Conservation (phyloP, 1,140 invertebrate genomes). For the Aphaenogaster floridana region DNA sequence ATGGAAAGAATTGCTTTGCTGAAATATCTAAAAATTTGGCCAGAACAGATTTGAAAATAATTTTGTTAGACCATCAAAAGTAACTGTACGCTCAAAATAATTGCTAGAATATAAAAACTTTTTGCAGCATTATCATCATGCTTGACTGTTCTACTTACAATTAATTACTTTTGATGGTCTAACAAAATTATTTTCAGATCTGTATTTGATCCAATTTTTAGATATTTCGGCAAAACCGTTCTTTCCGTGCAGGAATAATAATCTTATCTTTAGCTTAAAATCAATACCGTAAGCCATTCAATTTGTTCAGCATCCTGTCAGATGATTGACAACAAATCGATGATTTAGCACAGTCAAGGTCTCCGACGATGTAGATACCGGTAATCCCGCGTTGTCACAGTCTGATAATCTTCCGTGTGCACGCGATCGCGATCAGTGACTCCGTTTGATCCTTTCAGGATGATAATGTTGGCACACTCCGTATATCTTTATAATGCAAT, state of each 20-base stretch:
- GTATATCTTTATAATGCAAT: background rate
- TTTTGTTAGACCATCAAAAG: too few relatives aligned
- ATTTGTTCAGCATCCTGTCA: background rate
- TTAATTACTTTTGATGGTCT: too few relatives aligned
- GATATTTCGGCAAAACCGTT: too few relatives aligned
- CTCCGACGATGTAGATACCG: background rate
- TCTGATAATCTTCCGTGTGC: constrained; percentile 55
- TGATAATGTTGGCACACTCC: background rate
- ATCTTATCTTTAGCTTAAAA: constrained; percentile 6
- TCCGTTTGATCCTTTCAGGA: background rate
- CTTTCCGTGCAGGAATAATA: background rate
- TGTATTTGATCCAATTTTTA: too few relatives aligned
- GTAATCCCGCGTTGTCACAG: constrained; percentile 53
- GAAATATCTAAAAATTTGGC: too few relatives aligned
- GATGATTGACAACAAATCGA: constrained; percentile 35
- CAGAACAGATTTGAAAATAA: too few relatives aligned
- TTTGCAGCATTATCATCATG: too few relatives aligned
- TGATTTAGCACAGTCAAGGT: constrained; percentile 43
- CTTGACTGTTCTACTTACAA: too few relatives aligned
- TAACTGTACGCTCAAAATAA: too few relatives aligned
- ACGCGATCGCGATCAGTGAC: constrained; percentile 15
- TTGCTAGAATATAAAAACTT: too few relatives aligned
- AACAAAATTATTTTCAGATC: too few relatives aligned
- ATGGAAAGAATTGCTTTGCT: too few relatives aligned
- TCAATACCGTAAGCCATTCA: background rate